A percentile compares a stretch with the other conserved stretches of the same genome.
Evolutionary conservation across 2,888 invertebrate genomes (phyloP).

Genomic region (Drosophila neutralis): DNA sequence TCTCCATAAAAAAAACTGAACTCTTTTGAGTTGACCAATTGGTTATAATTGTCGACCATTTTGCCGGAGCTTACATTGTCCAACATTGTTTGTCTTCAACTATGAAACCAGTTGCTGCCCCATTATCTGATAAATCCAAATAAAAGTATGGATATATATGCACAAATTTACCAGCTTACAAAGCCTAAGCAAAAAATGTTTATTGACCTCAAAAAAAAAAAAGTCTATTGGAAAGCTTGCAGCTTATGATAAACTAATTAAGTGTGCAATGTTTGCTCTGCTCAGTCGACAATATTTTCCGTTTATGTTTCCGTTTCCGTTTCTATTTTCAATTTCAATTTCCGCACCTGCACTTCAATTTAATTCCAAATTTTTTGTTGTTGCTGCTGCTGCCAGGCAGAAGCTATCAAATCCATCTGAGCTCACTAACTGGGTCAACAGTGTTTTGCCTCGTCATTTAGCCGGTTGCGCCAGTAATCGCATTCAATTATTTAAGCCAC

Average conservation of each 20-base stretch:
- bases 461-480: constrained; percentile 61
- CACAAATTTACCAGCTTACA: constrained; percentile 13
- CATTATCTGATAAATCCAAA: constrained; percentile 6
- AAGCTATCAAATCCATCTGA: constrained; percentile 50
- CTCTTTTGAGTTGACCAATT: constrained; percentile 48
- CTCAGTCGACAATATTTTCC: constrained; percentile 53
- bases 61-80: constrained; percentile 31
- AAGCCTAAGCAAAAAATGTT: not conserved
- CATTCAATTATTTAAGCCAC: constrained; percentile 71
- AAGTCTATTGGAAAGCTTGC: not conserved
- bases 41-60: constrained; percentile 61
- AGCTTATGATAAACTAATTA: constrained; percentile 55
- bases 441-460: constrained; percentile 57
- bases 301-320: constrained; percentile 42
- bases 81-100: constrained; percentile 42
- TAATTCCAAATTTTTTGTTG: constrained; percentile 29
- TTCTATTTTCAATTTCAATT: constrained; percentile 59
- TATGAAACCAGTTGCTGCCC: constrained; percentile 18
- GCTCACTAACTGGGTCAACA: constrained; percentile 71
- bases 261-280: constrained; percentile 31
- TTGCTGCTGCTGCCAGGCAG: not conserved
- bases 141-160: not conserved
- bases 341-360: constrained; percentile 75
- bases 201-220: not conserved
- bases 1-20: not conserved